Percentiles rank a stretch among this genome's conserved stretches.
phyloP scores from a whole-genome alignment of 2,888 invertebrate genomes.

The Drosophila acutilabella region DNA sequence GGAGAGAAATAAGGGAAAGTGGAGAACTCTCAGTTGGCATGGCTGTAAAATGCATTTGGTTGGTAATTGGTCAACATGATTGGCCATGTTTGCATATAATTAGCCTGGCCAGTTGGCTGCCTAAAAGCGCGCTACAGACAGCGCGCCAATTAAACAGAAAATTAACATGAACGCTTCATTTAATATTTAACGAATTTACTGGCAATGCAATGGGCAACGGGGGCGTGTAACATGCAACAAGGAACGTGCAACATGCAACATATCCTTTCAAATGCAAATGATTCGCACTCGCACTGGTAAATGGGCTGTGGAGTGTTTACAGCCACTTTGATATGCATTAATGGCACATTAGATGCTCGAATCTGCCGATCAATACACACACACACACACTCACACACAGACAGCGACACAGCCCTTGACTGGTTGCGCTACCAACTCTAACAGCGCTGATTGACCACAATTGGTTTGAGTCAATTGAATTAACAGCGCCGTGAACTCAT shows the following conservation, averaged over 20 bases:
- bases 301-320: constrained; percentile 81
- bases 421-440: neutral
- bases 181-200: constrained; percentile 83
- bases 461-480: constrained; percentile 77
- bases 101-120: constrained; percentile 60
- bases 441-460: constrained; percentile 64
- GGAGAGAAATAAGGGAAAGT: neutral
- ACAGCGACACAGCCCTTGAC: constrained; percentile 28
- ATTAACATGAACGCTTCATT: constrained; percentile 85
- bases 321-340: constrained; percentile 80
- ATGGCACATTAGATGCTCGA: constrained; percentile 77
- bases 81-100: constrained; percentile 80
- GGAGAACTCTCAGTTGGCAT: neutral
- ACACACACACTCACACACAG: no score
- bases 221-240: constrained; percentile 4
- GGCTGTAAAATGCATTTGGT: constrained; percentile 38
- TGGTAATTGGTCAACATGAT: constrained; percentile 80
- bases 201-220: constrained; percentile 11
- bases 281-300: constrained; percentile 58
- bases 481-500: constrained; percentile 45
- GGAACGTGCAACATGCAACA: constrained; percentile 2
- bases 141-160: constrained; percentile 85
- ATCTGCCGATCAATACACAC: constrained; percentile 56
- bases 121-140: constrained; percentile 64
- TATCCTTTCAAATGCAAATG: constrained; percentile 58